Conservation (phyloP, 2,113 vertebrate species). For the Labrus mixtus region DNA sequence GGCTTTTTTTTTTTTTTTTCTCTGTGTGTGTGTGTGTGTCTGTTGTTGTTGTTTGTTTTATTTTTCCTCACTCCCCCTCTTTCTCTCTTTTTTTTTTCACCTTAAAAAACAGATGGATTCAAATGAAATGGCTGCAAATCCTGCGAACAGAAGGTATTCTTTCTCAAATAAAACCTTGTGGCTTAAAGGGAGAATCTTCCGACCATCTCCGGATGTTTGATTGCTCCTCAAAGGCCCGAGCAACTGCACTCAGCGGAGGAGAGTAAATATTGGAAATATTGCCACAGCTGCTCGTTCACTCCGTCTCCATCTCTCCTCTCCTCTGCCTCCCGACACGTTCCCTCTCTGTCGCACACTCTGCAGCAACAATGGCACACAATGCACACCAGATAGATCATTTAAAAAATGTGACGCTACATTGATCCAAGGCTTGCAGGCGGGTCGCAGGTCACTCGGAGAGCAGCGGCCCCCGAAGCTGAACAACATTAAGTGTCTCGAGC, state of each 20-base stretch:
- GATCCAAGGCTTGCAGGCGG: conserved; percentile 6
- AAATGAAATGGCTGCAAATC: conserved; percentile 98
- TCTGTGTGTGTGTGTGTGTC: conserved; percentile 8
- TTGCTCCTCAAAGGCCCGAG: conserved; percentile 89
- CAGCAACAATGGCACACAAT: conserved; percentile 39
- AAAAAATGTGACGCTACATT: not conserved
- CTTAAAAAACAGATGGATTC: conserved; percentile 98
- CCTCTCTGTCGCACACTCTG: conserved; percentile 18
- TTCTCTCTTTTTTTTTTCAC: conserved; percentile 86
- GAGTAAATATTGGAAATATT: conserved; percentile 82
- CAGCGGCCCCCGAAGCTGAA: not conserved
- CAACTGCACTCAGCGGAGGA: conserved; percentile 87
- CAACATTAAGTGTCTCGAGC: conserved; percentile 22
- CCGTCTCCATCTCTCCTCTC: conserved; percentile 52
- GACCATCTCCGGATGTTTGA: conserved; percentile 93
- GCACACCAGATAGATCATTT: conserved; percentile 8
- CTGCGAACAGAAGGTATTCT: conserved; percentile 98
- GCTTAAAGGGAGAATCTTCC: conserved; percentile 94
- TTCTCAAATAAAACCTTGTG: conserved; percentile 91
- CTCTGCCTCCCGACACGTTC: conserved; percentile 37
- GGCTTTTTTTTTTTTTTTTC: conserved; percentile 34
- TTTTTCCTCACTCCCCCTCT: conserved; percentile 58
- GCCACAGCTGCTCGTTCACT: conserved; percentile 75
- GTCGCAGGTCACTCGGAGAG: conserved; percentile 31
- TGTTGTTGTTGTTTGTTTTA: conserved; percentile 66